Conservation (phyloP, 2,113 vertebrate genomes). For the Dromiciops gliroides region DNA sequence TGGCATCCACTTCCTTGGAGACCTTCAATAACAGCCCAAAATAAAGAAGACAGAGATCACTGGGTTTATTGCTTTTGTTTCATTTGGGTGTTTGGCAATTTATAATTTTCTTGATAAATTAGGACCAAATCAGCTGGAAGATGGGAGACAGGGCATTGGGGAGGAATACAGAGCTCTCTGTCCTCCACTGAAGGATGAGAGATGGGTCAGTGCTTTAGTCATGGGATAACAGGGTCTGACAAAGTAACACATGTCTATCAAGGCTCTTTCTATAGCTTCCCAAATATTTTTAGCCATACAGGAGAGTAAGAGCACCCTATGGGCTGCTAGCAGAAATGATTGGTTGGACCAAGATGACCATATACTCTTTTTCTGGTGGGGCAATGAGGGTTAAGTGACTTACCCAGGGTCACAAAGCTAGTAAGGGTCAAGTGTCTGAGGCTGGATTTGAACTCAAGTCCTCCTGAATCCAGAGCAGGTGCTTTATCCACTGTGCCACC, state of each 20-base stretch:
- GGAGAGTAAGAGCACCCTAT: not conserved
- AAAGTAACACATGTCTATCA: conserved; percentile 57
- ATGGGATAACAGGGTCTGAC: conserved; percentile 57
- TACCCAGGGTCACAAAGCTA: no score
- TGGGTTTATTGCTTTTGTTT: conserved; percentile 76
- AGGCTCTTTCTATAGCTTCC: not conserved
- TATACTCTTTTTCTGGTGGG: no score
- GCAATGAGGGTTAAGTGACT: no score
- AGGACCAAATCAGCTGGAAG: conserved; percentile 73
- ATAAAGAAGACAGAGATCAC: conserved; percentile 80
- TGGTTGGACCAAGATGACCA: not conserved
- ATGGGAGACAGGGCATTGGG: conserved; percentile 65
- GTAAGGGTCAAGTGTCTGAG: no score
- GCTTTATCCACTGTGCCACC: no score
- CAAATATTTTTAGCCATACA: not conserved
- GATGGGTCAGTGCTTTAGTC: conserved; percentile 68
- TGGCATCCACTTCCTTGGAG: conserved; percentile 74
- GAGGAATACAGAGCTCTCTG: conserved; percentile 57
- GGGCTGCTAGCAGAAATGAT: not conserved
- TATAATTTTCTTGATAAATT: conserved; percentile 81
- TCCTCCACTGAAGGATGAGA: conserved; percentile 67
- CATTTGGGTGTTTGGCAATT: conserved; percentile 78
- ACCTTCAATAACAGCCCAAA: conserved; percentile 80
- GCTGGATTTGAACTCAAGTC: no score
- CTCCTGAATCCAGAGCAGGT: no score